Percentiles rank a stretch among this genome's conserved stretches.
Evolutionary conservation across 2,113 vertebrate species (phyloP).

Genomic region (Serinus canaria): DNA sequence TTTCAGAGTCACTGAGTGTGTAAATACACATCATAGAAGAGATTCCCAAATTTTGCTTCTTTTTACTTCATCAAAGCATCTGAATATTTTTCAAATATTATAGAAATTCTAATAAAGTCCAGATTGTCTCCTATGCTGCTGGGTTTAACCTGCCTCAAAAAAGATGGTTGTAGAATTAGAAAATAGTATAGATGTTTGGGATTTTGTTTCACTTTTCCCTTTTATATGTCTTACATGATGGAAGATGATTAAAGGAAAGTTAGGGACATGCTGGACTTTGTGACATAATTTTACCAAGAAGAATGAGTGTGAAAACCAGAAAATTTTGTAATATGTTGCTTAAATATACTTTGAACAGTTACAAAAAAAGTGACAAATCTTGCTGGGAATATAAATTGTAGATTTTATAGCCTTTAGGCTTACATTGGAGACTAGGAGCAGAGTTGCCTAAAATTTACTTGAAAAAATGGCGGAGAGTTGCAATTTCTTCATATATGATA

Average conservation of each 20-base stretch:
- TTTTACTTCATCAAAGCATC: background rate
- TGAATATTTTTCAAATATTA: background rate
- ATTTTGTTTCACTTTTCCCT: background rate
- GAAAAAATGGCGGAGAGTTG: accelerated
- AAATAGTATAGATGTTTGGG: background rate
- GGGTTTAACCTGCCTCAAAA: background rate
- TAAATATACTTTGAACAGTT: background rate
- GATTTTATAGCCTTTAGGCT: background rate
- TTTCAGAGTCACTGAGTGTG: background rate
- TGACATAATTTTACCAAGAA: background rate
- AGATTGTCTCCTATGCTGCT: background rate
- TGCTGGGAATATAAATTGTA: background rate
- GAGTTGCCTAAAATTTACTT: background rate
- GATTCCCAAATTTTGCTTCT: background rate
- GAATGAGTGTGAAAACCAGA: background rate
- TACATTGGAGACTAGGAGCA: background rate
- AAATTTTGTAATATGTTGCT: background rate
- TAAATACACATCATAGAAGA: background rate
- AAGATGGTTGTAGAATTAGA: background rate
- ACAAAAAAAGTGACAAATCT: background rate
- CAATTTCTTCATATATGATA: background rate
- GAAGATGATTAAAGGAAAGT: background rate
- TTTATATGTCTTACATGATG: background rate
- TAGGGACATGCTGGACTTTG: background rate
- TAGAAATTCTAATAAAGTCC: background rate